Evolutionary conservation across 2,797 vertebrate genomes (phyloP).

Genomic region (Nothura maculosa): DNA sequence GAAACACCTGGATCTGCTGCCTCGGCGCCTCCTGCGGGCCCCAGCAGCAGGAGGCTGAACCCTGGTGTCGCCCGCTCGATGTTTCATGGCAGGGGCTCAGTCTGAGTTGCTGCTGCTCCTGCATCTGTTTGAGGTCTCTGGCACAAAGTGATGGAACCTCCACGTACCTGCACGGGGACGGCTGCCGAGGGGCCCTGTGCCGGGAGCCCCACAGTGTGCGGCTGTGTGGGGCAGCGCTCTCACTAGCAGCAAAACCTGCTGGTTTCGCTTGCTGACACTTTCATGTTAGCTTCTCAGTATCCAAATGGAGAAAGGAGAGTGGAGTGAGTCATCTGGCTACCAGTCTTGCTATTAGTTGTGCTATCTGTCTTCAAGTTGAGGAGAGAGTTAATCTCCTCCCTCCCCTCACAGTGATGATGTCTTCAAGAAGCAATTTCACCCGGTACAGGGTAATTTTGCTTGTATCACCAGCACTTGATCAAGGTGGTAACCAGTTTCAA

Average conservation of each 20-base stretch:
- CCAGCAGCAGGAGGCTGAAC: neutral
- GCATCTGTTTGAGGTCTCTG: neutral
- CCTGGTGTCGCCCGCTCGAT: neutral
- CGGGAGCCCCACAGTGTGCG: neutral
- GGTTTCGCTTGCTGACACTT: neutral
- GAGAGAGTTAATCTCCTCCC: neutral
- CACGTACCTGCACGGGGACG: neutral
- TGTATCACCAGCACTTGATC: neutral
- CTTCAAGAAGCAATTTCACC: neutral
- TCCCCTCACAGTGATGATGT: fast-evolving
- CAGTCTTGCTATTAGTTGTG: neutral
- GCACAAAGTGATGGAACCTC: neutral
- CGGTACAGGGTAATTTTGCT: neutral
- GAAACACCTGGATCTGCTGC: neutral
- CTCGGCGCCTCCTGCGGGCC: neutral
- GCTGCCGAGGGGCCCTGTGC: neutral
- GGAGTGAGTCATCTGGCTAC: neutral
- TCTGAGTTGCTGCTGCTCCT: neutral
- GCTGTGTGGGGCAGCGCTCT: neutral
- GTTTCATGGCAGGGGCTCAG: neutral
- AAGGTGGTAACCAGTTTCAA: neutral
- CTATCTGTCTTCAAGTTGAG: neutral
- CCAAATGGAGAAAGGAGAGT: neutral
- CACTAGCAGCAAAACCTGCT: neutral
- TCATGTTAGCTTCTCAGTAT: neutral